A percentile compares a stretch with the other conserved stretches of the same genome.
Evolutionary conservation across 1,140 invertebrate genomes (phyloP).

Genomic region (Rhagoletis zephyria): DNA sequence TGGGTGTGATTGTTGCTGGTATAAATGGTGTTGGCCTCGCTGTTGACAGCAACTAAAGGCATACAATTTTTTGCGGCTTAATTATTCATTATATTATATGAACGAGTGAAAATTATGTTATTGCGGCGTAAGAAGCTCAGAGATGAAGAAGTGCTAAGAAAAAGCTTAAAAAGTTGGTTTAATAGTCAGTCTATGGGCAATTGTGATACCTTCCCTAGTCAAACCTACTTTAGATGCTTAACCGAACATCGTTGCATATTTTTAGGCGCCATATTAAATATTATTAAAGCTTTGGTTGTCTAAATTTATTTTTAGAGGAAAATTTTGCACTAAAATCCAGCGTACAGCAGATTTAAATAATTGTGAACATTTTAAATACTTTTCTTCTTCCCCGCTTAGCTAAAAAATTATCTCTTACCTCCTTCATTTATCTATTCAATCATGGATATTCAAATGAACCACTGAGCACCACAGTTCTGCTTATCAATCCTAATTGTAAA

Average conservation of each 20-base stretch:
- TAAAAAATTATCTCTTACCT: not conserved
- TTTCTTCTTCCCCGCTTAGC: not conserved
- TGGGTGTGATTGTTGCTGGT: not conserved
- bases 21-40: not conserved
- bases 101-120: slow-evolving; percentile 3
- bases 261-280: not conserved
- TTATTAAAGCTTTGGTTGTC: not conserved
- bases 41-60: not conserved
- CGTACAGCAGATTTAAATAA: too few species aligned
- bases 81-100: too few species aligned
- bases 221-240: not conserved
- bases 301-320: too few species aligned
- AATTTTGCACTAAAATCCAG: too few species aligned
- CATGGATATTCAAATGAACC: not conserved
- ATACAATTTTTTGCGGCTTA: not conserved
- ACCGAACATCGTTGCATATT: not conserved
- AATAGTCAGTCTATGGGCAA: too few species aligned
- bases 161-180: not conserved
- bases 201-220: not conserved
- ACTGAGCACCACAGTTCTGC: not conserved
- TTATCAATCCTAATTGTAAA: slow-evolving; percentile 18
- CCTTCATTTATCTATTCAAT: not conserved
- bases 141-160: not conserved
- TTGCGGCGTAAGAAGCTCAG: not conserved
- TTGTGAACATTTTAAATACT: too few species aligned